Base-by-base conservation (phyloP, 2,113 vertebrate species). In the Rhinichthys klamathensis region DNA sequence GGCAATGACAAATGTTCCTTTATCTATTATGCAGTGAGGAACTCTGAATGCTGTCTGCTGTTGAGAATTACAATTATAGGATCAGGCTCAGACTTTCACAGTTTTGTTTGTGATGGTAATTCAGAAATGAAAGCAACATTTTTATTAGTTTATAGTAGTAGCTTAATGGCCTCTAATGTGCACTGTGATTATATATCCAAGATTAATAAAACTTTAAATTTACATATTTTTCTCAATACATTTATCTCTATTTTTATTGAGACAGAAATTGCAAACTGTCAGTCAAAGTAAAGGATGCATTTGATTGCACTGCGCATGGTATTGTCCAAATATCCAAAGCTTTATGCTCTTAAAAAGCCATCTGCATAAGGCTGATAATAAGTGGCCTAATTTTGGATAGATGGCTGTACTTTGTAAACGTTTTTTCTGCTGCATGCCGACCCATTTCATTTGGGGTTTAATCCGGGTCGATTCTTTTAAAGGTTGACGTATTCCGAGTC, bases 361-460 rank as follows among this genome's bases (percentile, higher is more conserved):
- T 41, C 46, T 41, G 46, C 23, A 51, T 21, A 16, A 16, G 13
- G 8, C 79, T 21, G 8, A 80, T 73, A 88, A 85, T 77, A 80
- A 79, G 18, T 27, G 21, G 30, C 56, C 77, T 63, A 84, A 84
- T 72, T 89, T 84, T 82, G 79, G 77, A 35, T 41, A 74, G 25
- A 58, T 72, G 49, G 38, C 56, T 58, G 60, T 4, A 23, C 38
- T 46, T 84, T 27, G 49, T 81, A 76, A 23, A 56, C 32, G 73
- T n/a, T n/a, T n/a, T 80, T 86, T 80, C 46, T 80, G 46, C 58
- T 30, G 63, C 32, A 80, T 80, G 58, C 79, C 44, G 46, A 80
- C 54, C 76, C 58, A 11, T 84, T 88, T 82, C 63, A 79, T 60
- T 74, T 69, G 80, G 70, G 84, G 73, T 38, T 78, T 78, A 75